Evolutionary conservation across 2,113 vertebrate genomes (phyloP), one percentile per base, ranked within the genome.

Genomic region (Eulemur macaco): DNA sequence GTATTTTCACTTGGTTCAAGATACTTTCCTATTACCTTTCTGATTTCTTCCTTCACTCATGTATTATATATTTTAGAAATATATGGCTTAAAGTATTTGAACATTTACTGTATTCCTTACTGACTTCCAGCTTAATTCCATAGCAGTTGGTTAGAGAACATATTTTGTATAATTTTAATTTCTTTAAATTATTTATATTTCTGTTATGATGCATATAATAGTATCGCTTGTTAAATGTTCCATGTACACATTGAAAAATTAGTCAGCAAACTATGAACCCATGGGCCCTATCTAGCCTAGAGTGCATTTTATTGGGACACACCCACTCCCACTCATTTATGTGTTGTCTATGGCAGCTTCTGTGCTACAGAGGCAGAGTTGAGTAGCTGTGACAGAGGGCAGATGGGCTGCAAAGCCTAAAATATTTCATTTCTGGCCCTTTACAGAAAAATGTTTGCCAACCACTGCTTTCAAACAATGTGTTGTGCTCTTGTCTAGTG

Each of bases 1-100:
- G 81, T 42, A 74, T 50, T 88, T 88, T 82, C 56, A 94, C 37
- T 86, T 39, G 15, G 20, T 64, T 50, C 4, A 63, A 90, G 42
- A 82, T 64, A 56, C 56, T 63, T 18, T 54, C 25, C n/a, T 15
- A 42, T 80, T 95, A 90, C 1, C 45, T 6, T 83, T 91, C 6
- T n/a, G 3, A n/a, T 64, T 77, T 73, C 15, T 93, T 66, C 29
- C 13, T 81, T 83, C 8, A 71, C 8, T 56, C 2, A 2, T 52
- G 8, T 10, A 42, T 63, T 84, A 78, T 18, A 54, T 54, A 17
- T 54, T 71, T 78, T 64, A 73, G 7, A 92, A 74, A 56, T 25
- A 0, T 45, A 37, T 45, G 23, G 31, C 34, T 71, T 71, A 39
- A 91, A 27, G 4, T 54, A 31, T 45, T 77, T 92, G 9, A 2